Base-by-base conservation (phyloP, 2,888 invertebrate species). In the Polydrusus pterygomalis region DNA sequence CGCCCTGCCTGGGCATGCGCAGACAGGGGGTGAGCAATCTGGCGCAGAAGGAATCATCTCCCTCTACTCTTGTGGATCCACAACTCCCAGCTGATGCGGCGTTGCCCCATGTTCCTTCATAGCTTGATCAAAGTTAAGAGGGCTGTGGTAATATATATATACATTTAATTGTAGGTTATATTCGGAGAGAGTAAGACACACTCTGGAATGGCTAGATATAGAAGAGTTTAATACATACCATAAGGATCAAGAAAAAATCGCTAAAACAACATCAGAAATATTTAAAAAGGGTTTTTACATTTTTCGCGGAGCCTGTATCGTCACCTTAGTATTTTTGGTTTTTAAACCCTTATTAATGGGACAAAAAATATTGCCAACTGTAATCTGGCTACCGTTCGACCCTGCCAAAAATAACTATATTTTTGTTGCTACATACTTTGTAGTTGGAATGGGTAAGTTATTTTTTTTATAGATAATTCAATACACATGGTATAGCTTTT, bases 161-260 rank as follows among this genome's bases (percentile, higher is more conserved):
- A n/a, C n/a, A n/a, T n/a, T n/a, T n/a, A n/a, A n/a, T n/a, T n/a
- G n/a, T n/a, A 34, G 54, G 54, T 30, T 25, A 1, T n/a, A 25
- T 13, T 25, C 54, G 5, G 54, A 30, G 15, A 30, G 15, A 34
- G 15, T 34, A 1, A 30, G 34, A 56, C 56, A 34, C 13, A 34
- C n/a, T 56, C 0, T 34, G 9, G 34, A 56, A 34, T 56, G 81
- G 64, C 18, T 64, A 13, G 20, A 20, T 8, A 47, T 18, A 25
- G 30, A 25, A 7, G 30, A 25, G 49, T 64, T 64, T 10, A 64
- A 20, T 11, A 49, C 25, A 13, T 49, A 45, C 47, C 43, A 64
- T 17, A 7, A 18, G 9, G 64, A 64, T 45, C 64, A 64, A 25
- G 47, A 45, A 64, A 64, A n/a, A 20, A 64, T 64, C 10, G 64